Conservation (phyloP, 1,140 invertebrate genomes). For the Leptopilina clavipes region DNA sequence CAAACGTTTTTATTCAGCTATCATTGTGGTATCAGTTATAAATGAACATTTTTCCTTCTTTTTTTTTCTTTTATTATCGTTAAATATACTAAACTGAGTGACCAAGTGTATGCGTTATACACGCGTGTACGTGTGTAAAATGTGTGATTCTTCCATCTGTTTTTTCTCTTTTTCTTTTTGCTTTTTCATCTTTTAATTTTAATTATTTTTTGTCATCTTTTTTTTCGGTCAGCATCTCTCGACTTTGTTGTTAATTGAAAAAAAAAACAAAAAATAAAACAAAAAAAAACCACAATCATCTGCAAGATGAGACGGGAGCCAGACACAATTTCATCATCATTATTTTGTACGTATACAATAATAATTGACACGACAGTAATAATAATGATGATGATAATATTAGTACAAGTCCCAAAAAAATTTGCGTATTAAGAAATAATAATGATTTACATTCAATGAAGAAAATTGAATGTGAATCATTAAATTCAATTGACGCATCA, state of each 20-base stretch:
- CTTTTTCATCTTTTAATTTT: constrained; percentile 7
- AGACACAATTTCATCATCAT: constrained; percentile 19
- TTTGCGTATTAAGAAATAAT: neutral
- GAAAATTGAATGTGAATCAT: neutral
- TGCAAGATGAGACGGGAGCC: constrained; percentile 39
- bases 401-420: constrained; percentile 25
- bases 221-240: constrained; percentile 33
- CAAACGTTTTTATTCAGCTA: constrained; percentile 70
- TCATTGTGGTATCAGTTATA: constrained; percentile 68
- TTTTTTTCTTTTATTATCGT: constrained; percentile 53
- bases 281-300: constrained; percentile 48
- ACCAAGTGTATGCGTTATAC: constrained; percentile 57
- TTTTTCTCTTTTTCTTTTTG: constrained; percentile 29
- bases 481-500: neutral
- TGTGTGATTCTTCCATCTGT: constrained; percentile 2
- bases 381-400: neutral
- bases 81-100: constrained; percentile 65
- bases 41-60: constrained; percentile 64
- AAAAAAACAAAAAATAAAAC: no score
- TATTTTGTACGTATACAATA: neutral
- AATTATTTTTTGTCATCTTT: constrained; percentile 17
- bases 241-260: neutral
- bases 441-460: neutral
- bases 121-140: constrained; percentile 40
- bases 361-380: neutral